Percentiles rank a stretch among this genome's conserved stretches.
Conservation (phyloP, 35 echinoderm and acorn worm species). For the Diadema setosum region DNA sequence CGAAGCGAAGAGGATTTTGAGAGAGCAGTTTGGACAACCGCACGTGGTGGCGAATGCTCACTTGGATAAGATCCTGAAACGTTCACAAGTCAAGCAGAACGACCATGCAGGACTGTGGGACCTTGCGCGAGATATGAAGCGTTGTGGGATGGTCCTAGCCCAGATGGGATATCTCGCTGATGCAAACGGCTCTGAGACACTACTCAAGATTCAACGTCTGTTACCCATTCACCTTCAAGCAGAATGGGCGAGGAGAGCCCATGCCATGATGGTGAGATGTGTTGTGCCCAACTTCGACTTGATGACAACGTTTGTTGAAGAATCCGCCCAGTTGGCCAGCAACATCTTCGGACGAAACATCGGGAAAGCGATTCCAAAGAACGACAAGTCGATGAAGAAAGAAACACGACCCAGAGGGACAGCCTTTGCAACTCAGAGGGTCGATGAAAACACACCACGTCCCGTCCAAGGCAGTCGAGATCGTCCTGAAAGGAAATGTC, state of each 20-base stretch:
- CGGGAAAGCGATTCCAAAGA: background rate
- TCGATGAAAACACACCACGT: background rate
- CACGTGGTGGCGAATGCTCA: constrained; percentile 11
- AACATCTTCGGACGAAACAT: constrained; percentile 14
- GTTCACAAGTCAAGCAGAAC: background rate
- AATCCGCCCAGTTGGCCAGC: background rate
- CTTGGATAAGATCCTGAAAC: background rate
- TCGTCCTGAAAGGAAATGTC: background rate
- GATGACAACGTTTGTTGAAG: constrained; percentile 34
- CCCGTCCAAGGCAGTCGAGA: background rate
- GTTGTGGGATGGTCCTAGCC: background rate
- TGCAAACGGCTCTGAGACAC: constrained; percentile 1
- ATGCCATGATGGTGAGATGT: background rate
- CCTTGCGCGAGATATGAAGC: constrained; percentile 26
- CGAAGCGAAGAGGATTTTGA: constrained; percentile 18
- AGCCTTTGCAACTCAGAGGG: background rate
- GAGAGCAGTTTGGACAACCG: constrained; percentile 28
- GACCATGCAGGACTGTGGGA: constrained; percentile 16
- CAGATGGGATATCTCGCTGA: constrained; percentile 34
- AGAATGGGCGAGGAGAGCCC: constrained; percentile 1
- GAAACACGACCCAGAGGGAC: background rate
- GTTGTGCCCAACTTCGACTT: background rate
- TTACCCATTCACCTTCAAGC: constrained; percentile 5
- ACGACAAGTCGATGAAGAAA: background rate
- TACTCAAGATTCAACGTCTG: constrained; percentile 10